Evolutionary conservation across 2,888 invertebrate genomes (phyloP), one percentile per base, ranked within the genome.

Genomic region (Argynnis bischoffii): DNA sequence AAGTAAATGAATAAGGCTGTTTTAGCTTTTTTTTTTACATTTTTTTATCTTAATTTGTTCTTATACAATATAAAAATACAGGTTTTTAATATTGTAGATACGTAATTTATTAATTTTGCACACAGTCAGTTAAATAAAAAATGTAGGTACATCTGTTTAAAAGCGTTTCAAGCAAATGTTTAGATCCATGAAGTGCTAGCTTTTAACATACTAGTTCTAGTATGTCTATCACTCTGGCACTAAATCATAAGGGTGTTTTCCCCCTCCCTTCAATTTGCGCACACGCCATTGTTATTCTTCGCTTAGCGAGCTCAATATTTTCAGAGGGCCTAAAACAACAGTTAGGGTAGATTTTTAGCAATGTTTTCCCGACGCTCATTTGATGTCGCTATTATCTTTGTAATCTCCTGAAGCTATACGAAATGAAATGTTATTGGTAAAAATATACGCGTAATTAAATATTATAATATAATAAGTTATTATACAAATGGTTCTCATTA

Each of bases 251-350:
- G 35, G 35, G 35, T 3, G 35, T 2, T 41, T 41, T 8, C 35
- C 11, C 35, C 13, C 47, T 21, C 57, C 57, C 57, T 35, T 13
- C 70, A 55, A 69, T 26, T 60, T 75, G 75, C 74, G 72, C 75
- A 70, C 59, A 74, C 77, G 77, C 74, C 77, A 72, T 75, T 89
- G 84, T 88, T 90, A 85, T 90, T 88, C 79, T 89, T 89, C 87
- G 81, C 81, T 89, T 84, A 85, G 77, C 72, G 79, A 73, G 79
- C 79, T 78, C 81, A 89, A 89, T 89, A 89, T 90, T 90, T 88
- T 87, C 74, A 69, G 74, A 81, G 78, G 75, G 76, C 89, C 89
- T 89, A 89, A 89, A 88, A 82, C 80, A 90, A 90, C 85, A 87
- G 64, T 47, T 73, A 72, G 77, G 78, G 79, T 67, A 77, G 79